Conservation (phyloP, 1,140 invertebrate genomes). For the Drosophila insularis region DNA sequence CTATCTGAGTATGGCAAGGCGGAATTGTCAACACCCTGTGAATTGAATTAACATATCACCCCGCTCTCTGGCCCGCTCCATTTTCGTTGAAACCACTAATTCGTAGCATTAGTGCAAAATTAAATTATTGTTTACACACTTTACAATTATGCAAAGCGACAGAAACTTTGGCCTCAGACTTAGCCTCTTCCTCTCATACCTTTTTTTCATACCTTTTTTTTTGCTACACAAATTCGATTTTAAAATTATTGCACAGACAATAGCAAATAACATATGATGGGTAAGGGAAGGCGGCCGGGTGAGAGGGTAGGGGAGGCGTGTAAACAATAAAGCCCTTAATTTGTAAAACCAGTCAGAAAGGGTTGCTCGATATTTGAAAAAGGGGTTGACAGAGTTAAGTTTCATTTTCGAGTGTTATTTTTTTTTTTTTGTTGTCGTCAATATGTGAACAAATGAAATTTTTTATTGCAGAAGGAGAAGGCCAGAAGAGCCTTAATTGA, state of each 20-base stretch:
- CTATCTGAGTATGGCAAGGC: not conserved
- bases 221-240: conserved; percentile 33
- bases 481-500: conserved; percentile 38
- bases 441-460: conserved; percentile 42
- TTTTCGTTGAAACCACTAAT: conserved; percentile 46
- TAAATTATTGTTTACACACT: conserved; percentile 68
- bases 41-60: conserved; percentile 1
- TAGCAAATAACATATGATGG: conserved; percentile 20
- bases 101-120: conserved; percentile 59
- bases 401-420: not conserved
- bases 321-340: conserved; percentile 33
- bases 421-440: not conserved
- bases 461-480: conserved; percentile 26
- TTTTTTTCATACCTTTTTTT: not conserved
- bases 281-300: not conserved
- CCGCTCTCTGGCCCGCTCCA: not conserved
- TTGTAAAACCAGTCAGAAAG: conserved; percentile 34
- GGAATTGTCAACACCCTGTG: conserved; percentile 12
- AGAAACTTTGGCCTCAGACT: not conserved
- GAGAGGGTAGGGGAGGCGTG: not conserved
- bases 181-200: too few species aligned
- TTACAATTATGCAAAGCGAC: conserved; percentile 28
- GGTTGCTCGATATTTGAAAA: conserved; percentile 19
- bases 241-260: conserved; percentile 22
- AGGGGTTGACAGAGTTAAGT: conserved; percentile 7